Evolutionary conservation across 2,888 invertebrate genomes (phyloP), one percentile per base, ranked within the genome.

Genomic region (Macaria notata): DNA sequence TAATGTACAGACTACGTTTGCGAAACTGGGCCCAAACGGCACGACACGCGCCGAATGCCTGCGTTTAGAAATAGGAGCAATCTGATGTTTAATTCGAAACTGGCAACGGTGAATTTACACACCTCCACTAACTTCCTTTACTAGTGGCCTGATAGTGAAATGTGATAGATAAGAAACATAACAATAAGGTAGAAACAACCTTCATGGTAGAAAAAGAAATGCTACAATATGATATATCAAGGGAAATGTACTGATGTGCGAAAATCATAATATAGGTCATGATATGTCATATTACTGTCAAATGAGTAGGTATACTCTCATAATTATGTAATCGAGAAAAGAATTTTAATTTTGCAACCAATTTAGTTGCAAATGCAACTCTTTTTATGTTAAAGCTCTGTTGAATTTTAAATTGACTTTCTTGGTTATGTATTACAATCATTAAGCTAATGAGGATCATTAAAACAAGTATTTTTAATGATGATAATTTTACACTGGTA

Each of bases 1-100:
- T 86, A 87, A 86, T 79, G 78, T 76, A 78, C 75, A 61, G 9
- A 36, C 33, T 36, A 36, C 33, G 60, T 83, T 87, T 87, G 84
- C 84, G 85, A 87, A 87, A 87, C 78, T 76, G 66, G 71, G 72
- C 72, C 72, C 71, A 75, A 78, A 77, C 71, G 65, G 68, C 71
- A 71, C 72, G 73, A 76, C 79, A 78, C 72, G 75, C 72, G 77
- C 71, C 70, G 63, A 80, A 75, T 75, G 70, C 62, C 65, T 68
- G 62, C 61, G 65, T 72, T 72, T 71, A 72, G 70, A 72, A 78
- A 72, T 81, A 77, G 63, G 69, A 68, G 67, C 65, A 72, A 70
- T 68, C 56, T 49, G 41, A 49, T 49, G 55, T 52, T 51, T 48
- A 51, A 61, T 55, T 56, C 39, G 47, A 54, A 54, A 54, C 56